Conservation (phyloP, 2,113 vertebrate species). For the Carettochelys insculpta region DNA sequence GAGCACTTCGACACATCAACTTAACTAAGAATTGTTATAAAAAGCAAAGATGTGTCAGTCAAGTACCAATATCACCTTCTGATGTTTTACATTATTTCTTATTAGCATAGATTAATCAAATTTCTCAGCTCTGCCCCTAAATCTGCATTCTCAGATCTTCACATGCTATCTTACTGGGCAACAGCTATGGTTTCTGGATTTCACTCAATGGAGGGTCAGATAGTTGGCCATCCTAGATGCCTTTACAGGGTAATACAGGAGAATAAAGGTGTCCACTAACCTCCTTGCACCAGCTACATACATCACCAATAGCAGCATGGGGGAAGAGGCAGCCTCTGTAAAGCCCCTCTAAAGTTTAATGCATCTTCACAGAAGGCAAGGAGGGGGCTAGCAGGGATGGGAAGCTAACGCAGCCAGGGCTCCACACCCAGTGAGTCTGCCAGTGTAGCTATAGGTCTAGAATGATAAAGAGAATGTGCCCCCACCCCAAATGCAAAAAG, state of each 20-base stretch:
- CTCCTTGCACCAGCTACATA: no score
- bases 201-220: background rate
- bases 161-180: background rate
- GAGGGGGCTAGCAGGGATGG: background rate
- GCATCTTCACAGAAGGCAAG: background rate
- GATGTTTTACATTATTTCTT: background rate
- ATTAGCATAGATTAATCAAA: background rate
- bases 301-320: no score
- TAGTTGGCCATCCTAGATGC: background rate
- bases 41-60: no score
- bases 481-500: no score
- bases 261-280: no score
- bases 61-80: no score
- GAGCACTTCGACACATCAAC: background rate
- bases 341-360: no score
- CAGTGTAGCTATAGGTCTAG: background rate
- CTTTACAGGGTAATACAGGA: accelerated
- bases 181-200: background rate
- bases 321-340: no score
- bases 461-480: background rate
- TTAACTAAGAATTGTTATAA: background rate
- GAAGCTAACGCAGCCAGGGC: background rate
- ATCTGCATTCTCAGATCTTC: background rate
- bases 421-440: background rate
- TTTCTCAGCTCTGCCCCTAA: background rate